Conservation (phyloP, 2,888 invertebrate species). For the Apotomis capreana region DNA sequence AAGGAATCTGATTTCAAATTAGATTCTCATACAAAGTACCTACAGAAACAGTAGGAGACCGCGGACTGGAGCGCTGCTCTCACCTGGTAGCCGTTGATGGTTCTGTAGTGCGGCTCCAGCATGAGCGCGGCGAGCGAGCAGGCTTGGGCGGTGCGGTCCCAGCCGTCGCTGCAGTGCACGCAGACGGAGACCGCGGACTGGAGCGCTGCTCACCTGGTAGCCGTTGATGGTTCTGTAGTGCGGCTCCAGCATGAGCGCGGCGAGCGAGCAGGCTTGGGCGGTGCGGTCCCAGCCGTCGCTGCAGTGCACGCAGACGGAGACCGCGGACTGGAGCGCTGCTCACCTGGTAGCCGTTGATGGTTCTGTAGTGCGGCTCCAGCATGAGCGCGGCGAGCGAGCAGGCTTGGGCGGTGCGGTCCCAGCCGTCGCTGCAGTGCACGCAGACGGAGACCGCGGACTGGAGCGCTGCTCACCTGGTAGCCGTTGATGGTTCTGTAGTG, state of each 20-base stretch:
- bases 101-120: slow-evolving; percentile 98
- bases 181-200: slow-evolving; percentile 94
- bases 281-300: slow-evolving; percentile 99
- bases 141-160: slow-evolving; percentile 99
- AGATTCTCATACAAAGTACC: slow-evolving; percentile 87
- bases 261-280: slow-evolving; percentile 99
- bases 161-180: slow-evolving; percentile 99
- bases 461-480: slow-evolving; percentile 92
- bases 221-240: slow-evolving; percentile 98
- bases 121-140: slow-evolving; percentile 97
- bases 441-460: slow-evolving; percentile 94
- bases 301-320: slow-evolving; percentile 98
- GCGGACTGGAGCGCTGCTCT: slow-evolving; percentile 81
- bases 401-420: slow-evolving; percentile 99
- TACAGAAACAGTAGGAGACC: slow-evolving; percentile 97
- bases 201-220: slow-evolving; percentile 92
- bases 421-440: slow-evolving; percentile 99
- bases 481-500: slow-evolving; percentile 98
- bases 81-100: slow-evolving; percentile 97
- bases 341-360: slow-evolving; percentile 97
- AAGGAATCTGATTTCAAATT: slow-evolving; percentile 66
- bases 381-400: slow-evolving; percentile 97
- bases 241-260: slow-evolving; percentile 95
- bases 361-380: slow-evolving; percentile 98
- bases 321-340: slow-evolving; percentile 90